Conservation (phyloP, 1,140 invertebrate species). For the Meloidogyne hapla region DNA sequence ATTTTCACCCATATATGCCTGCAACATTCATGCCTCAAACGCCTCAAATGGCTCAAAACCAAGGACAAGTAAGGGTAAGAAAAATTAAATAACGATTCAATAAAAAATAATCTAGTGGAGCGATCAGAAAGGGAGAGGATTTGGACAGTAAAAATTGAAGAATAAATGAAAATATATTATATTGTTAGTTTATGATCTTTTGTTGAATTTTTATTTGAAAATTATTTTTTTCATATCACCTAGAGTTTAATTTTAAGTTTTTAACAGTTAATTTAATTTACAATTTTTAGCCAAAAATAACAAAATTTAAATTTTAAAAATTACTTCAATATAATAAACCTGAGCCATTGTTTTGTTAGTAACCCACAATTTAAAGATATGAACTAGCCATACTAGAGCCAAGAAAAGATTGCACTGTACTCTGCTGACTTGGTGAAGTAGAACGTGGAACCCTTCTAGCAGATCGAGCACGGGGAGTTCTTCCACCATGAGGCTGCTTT, state of each 20-base stretch:
- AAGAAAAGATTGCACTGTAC: conserved; percentile 54
- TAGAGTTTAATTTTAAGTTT: too few relatives aligned
- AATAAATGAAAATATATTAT: too few relatives aligned
- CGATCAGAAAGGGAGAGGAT: too few relatives aligned
- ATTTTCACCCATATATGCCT: neutral
- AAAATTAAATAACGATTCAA: too few relatives aligned
- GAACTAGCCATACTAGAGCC: conserved; percentile 54
- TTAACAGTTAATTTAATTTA: too few relatives aligned
- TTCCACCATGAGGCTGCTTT: conserved; percentile 36
- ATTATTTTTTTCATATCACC: too few relatives aligned
- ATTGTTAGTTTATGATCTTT: too few relatives aligned
- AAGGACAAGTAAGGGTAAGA: neutral
- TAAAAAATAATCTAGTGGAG: too few relatives aligned
- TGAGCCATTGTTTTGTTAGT: neutral
- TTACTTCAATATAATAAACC: neutral
- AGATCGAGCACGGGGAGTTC: neutral
- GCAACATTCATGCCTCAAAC: neutral
- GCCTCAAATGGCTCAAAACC: neutral
- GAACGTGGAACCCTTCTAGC: conserved; percentile 13
- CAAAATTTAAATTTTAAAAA: too few relatives aligned
- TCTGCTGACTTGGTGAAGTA: conserved; percentile 26
- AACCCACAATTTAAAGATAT: conserved; percentile 33
- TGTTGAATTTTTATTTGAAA: too few relatives aligned
- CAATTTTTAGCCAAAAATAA: too few relatives aligned
- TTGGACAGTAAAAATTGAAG: too few relatives aligned